Percentiles rank a stretch among this genome's conserved stretches.
Evolutionary conservation across 2,797 vertebrate genomes (phyloP).

Genomic region (Enteromius thamalakanensis): DNA sequence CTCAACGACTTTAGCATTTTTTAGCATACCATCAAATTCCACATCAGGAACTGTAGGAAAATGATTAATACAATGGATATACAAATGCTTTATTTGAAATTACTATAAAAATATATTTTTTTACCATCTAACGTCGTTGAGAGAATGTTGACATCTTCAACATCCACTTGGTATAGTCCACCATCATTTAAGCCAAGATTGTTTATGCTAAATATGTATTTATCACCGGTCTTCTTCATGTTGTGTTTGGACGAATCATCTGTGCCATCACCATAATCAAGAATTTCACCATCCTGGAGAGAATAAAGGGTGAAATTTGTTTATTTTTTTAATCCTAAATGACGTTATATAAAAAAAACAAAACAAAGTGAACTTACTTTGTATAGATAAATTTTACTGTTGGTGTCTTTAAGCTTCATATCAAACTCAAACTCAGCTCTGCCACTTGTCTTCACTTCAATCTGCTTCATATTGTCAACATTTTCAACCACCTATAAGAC

Average conservation of each 20-base stretch:
- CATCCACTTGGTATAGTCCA: constrained; percentile 87
- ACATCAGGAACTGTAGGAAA: constrained; percentile 69
- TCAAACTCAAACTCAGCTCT: constrained; percentile 83
- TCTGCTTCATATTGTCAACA: constrained; percentile 80
- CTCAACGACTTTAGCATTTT: constrained; percentile 74
- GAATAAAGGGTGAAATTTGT: neutral
- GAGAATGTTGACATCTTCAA: constrained; percentile 84
- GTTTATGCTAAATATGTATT: constrained; percentile 80
- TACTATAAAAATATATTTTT: neutral
- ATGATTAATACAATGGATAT: neutral
- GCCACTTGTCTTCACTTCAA: constrained; percentile 79
- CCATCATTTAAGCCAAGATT: constrained; percentile 83
- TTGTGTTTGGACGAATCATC: constrained; percentile 76
- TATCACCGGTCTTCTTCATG: constrained; percentile 77
- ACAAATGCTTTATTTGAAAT: neutral
- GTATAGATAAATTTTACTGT: constrained; percentile 82
- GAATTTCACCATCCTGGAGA: constrained; percentile 68
- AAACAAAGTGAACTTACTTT: constrained; percentile 78
- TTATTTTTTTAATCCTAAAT: neutral
- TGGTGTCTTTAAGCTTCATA: constrained; percentile 79
- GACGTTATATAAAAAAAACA: neutral
- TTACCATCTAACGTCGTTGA: constrained; percentile 83
- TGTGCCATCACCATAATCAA: constrained; percentile 65
- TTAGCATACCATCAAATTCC: constrained; percentile 74
- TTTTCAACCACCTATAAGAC: constrained; percentile 77